Base-by-base conservation (phyloP, 2,113 vertebrate genomes). In the Lichenostomus cassidix region DNA sequence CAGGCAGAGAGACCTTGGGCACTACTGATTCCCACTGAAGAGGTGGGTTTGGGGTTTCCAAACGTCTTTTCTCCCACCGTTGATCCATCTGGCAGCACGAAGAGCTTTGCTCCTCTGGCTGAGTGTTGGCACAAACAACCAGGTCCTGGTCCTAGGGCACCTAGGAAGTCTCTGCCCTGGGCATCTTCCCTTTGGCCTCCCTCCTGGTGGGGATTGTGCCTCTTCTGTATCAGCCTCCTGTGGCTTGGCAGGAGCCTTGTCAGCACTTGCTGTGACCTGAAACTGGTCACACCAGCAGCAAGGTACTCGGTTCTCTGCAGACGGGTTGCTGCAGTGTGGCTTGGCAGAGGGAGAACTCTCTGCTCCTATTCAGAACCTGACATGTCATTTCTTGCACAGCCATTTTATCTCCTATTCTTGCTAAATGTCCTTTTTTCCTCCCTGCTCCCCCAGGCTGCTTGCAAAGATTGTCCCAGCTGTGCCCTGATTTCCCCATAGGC, bases 251-350 rank as follows among this genome's bases (percentile, higher is more conserved):
- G 82, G 53, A 93, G 92, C 83, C 87, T 90, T 92, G 91, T 83
- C 90, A 92, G 94, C 17, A 1, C 94, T 93, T 90, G 83, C 89
- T 89, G 73, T 78, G 94, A 80, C 94, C 94, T 95, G 92, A 93
- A 96, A 91, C 94, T 90, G 75, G 88, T 94, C 94, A 52, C 94
- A 94, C 94, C 79, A 88, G 94, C 92, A 77, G 50, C 1, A 1
- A 83, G 88, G 68, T 83, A 76, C 44, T 86, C 2, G 0, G 60
- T n/a, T 89, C 80, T 83, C 92, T 90, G 94, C 59, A 69, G 22
- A 53, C 2, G 23, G 83, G 90, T 80, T 78, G 70, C 86, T 84
- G 83, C 91, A 91, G 83, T 35, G 60, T 69, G 85, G 84, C 92
- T 96, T 95, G 96, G 92, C 95, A 94, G 68, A 29, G 55, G 24